Conservation (phyloP, 2,113 vertebrate genomes). For the Pontoporia blainvillei region DNA sequence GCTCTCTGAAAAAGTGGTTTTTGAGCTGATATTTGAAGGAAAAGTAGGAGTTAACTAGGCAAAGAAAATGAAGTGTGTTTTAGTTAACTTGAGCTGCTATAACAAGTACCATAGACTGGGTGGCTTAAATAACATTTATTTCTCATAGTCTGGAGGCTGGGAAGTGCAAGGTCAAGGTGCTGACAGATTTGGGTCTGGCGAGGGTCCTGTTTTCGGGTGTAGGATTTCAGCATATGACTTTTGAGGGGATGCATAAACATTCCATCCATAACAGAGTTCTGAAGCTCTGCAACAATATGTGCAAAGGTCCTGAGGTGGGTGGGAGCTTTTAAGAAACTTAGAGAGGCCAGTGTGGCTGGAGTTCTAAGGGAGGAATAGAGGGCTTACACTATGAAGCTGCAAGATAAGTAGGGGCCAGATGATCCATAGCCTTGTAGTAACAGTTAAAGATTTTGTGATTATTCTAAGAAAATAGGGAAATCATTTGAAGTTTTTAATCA, state of each 20-base stretch:
- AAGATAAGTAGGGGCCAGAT: not conserved
- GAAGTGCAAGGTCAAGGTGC: not conserved
- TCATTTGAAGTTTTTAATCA: not conserved
- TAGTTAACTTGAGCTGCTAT: not conserved
- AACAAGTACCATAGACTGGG: not conserved
- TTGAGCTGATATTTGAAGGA: not conserved
- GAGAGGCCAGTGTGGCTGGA: not conserved
- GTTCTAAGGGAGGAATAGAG: not conserved
- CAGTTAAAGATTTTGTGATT: not conserved
- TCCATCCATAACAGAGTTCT: not conserved
- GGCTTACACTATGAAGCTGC: not conserved
- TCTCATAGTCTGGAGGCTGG: not conserved
- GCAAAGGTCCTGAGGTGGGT: not conserved
- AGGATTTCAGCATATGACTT: not conserved
- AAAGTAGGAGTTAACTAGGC: not conserved
- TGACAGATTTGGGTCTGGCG: not conserved
- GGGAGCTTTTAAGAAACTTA: not conserved
- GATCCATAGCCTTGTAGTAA: not conserved
- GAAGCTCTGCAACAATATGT: not conserved
- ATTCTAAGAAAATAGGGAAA: not conserved
- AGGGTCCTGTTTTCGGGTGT: not conserved
- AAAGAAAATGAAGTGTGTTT: not conserved
- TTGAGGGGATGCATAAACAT: not conserved
- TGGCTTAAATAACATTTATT: not conserved
- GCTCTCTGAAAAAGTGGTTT: not conserved